Conservation (phyloP, 2,113 vertebrate species). For the Desmodus rotundus region DNA sequence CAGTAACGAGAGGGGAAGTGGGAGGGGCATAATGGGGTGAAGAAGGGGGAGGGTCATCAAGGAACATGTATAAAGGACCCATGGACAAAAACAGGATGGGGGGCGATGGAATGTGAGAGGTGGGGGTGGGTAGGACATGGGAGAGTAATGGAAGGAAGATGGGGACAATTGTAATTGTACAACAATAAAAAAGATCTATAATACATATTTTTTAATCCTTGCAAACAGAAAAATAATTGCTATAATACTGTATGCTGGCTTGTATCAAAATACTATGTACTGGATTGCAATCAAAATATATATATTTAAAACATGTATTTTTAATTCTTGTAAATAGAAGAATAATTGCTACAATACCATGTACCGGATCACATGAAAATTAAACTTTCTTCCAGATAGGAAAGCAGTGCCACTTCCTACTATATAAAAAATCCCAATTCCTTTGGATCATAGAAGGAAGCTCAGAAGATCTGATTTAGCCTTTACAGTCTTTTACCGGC, state of each 20-base stretch:
- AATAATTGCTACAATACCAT: neutral
- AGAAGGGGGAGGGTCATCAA: no score
- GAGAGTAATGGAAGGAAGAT: no score
- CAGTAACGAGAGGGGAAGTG: no score
- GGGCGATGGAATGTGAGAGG: no score
- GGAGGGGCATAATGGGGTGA: no score
- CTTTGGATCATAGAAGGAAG: neutral
- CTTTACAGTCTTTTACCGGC: neutral
- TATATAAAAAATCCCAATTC: neutral
- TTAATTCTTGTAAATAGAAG: neutral
- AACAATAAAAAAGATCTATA: neutral
- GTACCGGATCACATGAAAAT: neutral
- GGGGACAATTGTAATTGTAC: no score
- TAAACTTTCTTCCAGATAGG: neutral
- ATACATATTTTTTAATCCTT: neutral
- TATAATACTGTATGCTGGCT: no score
- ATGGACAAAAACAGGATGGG: no score
- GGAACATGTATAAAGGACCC: no score
- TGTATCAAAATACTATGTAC: no score
- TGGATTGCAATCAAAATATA: no score
- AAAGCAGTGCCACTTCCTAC: neutral
- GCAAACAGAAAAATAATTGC: neutral
- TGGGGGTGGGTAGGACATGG: no score
- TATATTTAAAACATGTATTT: neutral
- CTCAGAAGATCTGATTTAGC: neutral